Percentiles rank a stretch among this genome's conserved stretches.
phyloP scores from a whole-genome alignment of 2,888 invertebrate species.

The Ornithoptera priamus region DNA sequence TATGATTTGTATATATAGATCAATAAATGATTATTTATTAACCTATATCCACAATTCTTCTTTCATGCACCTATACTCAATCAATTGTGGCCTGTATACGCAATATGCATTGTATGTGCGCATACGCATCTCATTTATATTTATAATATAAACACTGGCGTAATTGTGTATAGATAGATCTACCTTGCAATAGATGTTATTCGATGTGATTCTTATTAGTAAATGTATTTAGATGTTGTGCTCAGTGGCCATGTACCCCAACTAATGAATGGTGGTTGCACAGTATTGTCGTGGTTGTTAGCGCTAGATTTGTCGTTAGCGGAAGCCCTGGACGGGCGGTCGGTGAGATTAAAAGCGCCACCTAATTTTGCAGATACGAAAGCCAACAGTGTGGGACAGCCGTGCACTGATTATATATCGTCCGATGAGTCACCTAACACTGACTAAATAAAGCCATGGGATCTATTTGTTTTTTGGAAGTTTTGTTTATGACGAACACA shows the following conservation, averaged over 20 bases:
- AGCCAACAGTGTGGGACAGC: constrained; percentile 57
- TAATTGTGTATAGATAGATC: constrained; percentile 60
- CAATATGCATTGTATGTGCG: constrained; percentile 33
- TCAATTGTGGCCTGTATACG: constrained; percentile 2
- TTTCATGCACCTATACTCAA: not conserved
- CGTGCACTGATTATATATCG: constrained; percentile 52
- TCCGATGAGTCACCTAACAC: constrained; percentile 56
- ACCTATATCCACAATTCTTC: not conserved
- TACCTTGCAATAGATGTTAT: constrained; percentile 33
- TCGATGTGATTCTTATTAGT: constrained; percentile 26
- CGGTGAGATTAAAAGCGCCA: constrained; percentile 37
- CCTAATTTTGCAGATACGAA: constrained; percentile 70
- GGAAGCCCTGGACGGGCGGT: constrained; percentile 33
- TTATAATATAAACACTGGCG: constrained; percentile 61
- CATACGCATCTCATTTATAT: constrained; percentile 50
- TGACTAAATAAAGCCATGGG: constrained; percentile 51
- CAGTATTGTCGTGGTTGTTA: constrained; percentile 41
- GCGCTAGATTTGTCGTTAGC: constrained; percentile 36
- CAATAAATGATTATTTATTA: constrained; percentile 30
- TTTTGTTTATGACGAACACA: constrained; percentile 51
- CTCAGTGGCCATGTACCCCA: constrained; percentile 40
- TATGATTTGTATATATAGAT: constrained; percentile 1
- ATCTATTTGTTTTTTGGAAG: constrained; percentile 36
- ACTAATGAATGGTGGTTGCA: constrained; percentile 48
- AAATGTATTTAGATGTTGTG: constrained; percentile 37